Evolutionary conservation across 2,888 invertebrate genomes (phyloP), one percentile per base, ranked within the genome.

Genomic region (Elmis aenea): DNA sequence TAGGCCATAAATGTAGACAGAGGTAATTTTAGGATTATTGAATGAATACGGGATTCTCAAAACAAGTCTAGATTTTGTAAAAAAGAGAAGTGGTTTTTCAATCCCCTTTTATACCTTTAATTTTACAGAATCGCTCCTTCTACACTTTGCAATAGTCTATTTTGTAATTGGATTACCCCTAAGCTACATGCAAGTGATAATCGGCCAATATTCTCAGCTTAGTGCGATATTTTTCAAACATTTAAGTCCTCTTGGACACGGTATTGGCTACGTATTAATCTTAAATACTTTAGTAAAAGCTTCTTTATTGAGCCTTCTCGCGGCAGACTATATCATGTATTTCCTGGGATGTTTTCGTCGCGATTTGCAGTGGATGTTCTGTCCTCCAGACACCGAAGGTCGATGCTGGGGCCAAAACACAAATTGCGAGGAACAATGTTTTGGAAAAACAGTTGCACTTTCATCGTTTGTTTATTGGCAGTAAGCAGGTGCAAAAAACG

Each of bases 201-300:
- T 52, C 8, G 50, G 52, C 8, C 49, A 52, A 22, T 52, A 51
- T 25, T 43, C 52, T 5, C 43, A 43, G 26, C 10, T 42, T 6
- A 45, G 50, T 2, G 22, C 45, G 5, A 33, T 48, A 9, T 28
- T 42, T 11, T 40, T 45, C 18, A 45, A 42, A 13, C 32, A 45
- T 20, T 40, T 51, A 22, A 25, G 38, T 14, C 52, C 51, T 4
- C 11, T 50, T 5, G 46, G 40, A 9, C 38, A 38, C 26, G 51
- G 51, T 8, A 14, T 50, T 6, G 40, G 42, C 4, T 48, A 48
- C 28, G 26, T 40, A 0, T 26, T 33, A 5, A 14, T 46, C 6
- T 9, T 47, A 12, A 44, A 21, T 24, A 36, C 45, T 10, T 35
- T 48, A n/a, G 6, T 32, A 5, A 31, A 26, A 15, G 36, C 38